Percentiles rank a stretch among this genome's conserved stretches.
Conservation (phyloP, 2,888 invertebrate species). For the Eristalis pertinax region DNA sequence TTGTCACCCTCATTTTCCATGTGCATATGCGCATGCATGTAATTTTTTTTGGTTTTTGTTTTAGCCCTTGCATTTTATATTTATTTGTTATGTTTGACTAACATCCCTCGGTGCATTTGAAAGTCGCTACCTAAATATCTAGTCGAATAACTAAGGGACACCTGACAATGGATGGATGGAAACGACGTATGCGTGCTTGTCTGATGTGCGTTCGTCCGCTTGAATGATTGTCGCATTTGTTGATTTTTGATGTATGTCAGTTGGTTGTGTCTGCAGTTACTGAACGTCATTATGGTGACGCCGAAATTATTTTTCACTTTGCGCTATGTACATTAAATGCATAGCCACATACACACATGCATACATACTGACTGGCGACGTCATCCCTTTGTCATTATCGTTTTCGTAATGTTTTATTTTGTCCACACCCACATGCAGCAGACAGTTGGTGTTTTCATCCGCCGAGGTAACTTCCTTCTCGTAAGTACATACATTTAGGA, state of each 20-base stretch:
- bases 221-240: constrained; percentile 51
- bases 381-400: neutral
- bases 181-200: neutral
- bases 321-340: neutral
- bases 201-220: constrained; percentile 27
- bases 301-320: neutral
- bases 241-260: constrained; percentile 46
- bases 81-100: constrained; percentile 20
- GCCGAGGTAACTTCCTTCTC: neutral
- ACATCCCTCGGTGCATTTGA: constrained; percentile 27
- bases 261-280: constrained; percentile 7
- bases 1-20: neutral
- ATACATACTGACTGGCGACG: neutral
- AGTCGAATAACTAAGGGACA: constrained; percentile 10
- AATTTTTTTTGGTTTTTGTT: neutral
- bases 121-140: constrained; percentile 12
- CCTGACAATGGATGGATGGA: constrained; percentile 9
- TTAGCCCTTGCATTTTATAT: constrained; percentile 27
- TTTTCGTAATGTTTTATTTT: neutral
- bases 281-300: neutral
- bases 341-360: neutral
- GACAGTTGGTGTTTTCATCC: neutral
- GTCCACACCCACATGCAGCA: neutral
- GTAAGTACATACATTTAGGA: neutral
- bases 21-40: neutral